phyloP scores from a whole-genome alignment of 1,140 invertebrate genomes.

The Ceratosolen fusciceps region DNA sequence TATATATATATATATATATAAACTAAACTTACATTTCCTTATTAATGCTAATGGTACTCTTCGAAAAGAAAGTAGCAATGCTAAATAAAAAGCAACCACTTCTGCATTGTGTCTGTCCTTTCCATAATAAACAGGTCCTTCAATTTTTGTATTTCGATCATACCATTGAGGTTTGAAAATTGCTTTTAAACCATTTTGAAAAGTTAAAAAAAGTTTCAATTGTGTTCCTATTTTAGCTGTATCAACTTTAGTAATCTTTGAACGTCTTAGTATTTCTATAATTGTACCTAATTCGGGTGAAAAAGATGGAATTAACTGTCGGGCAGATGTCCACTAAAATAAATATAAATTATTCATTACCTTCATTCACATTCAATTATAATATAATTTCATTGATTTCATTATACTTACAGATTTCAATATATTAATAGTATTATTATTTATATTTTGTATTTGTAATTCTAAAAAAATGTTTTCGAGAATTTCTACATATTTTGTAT shows the following conservation, averaged over 20 bases:
- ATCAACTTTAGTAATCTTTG: slow-evolving; percentile 82
- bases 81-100: slow-evolving; percentile 93
- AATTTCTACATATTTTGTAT: slow-evolving; percentile 57
- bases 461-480: slow-evolving; percentile 60
- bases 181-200: slow-evolving; percentile 84
- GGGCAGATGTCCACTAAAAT: slow-evolving; percentile 78
- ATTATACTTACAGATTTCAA: slow-evolving; percentile 32
- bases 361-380: slow-evolving; percentile 15
- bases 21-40: slow-evolving; percentile 70
- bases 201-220: slow-evolving; percentile 85
- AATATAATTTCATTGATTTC: neutral
- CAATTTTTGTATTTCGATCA: slow-evolving; percentile 79
- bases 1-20: neutral
- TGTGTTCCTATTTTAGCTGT: slow-evolving; percentile 88
- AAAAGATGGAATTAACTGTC: slow-evolving; percentile 77
- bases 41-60: slow-evolving; percentile 86
- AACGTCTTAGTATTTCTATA: slow-evolving; percentile 77
- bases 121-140: slow-evolving; percentile 87
- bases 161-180: slow-evolving; percentile 96
- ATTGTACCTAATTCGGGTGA: slow-evolving; percentile 80
- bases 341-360: slow-evolving; percentile 30
- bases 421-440: slow-evolving; percentile 64
- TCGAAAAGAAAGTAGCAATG: slow-evolving; percentile 82
- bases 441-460: slow-evolving; percentile 57
- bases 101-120: slow-evolving; percentile 95